A percentile compares a stretch with the other conserved stretches of the same genome.
phyloP scores from a whole-genome alignment of 2,797 vertebrate genomes.

The Pantherophis vulpinus region DNA sequence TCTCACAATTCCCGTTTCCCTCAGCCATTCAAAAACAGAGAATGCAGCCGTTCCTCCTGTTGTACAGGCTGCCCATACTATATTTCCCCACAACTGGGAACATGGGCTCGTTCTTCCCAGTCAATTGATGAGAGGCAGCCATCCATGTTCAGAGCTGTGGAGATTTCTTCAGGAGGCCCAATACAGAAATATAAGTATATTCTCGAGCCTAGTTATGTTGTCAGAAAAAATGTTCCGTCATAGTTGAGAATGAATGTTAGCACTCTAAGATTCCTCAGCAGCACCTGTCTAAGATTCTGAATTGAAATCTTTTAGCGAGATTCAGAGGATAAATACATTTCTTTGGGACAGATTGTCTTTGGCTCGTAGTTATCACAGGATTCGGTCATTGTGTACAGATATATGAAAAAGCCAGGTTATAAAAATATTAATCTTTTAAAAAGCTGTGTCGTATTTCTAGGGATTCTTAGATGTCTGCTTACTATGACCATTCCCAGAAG shows the following conservation, averaged over 20 bases:
- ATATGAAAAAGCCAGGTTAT: conserved; percentile 49
- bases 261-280: neutral
- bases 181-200: neutral
- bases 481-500: conserved; percentile 51
- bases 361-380: conserved; percentile 41
- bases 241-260: neutral
- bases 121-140: neutral
- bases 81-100: conserved; percentile 14
- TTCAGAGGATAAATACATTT: conserved; percentile 47
- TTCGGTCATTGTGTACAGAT: conserved; percentile 42
- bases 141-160: neutral
- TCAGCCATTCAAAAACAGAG: neutral
- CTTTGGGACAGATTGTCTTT: conserved; percentile 57
- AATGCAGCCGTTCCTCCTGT: neutral
- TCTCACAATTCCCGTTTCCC: neutral
- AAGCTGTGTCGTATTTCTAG: conserved; percentile 33
- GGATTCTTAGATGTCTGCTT: conserved; percentile 49
- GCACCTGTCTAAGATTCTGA: conserved; percentile 24
- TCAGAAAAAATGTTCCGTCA: neutral
- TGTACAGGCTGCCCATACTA: neutral
- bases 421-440: conserved; percentile 45
- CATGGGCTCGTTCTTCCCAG: neutral
- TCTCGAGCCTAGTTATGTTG: neutral
- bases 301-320: conserved; percentile 53
- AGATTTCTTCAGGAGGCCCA: neutral